Conservation (phyloP, 64 coral and sea anemone species). For the Stichodactyla mertensii region DNA sequence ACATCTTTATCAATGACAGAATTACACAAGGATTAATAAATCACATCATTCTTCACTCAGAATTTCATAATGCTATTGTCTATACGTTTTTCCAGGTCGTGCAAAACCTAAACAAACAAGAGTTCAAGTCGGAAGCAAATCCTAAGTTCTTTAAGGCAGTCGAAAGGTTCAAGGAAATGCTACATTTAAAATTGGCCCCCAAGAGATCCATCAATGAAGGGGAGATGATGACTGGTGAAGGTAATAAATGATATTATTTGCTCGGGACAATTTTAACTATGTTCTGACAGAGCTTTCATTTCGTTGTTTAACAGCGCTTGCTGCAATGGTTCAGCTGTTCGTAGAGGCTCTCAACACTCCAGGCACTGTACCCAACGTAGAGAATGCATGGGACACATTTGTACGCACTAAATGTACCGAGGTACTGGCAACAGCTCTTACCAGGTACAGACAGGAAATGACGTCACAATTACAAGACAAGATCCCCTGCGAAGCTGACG, state of each 20-base stretch:
- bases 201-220: slow-evolving; percentile 52
- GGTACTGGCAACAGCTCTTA: slow-evolving; percentile 11
- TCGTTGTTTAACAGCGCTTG: slow-evolving; percentile 31
- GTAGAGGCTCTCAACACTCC: slow-evolving; percentile 70
- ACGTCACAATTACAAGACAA: slow-evolving; percentile 17
- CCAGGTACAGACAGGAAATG: slow-evolving; percentile 36
- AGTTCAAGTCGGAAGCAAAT: slow-evolving; percentile 28
- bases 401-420: slow-evolving; percentile 55
- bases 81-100: slow-evolving; percentile 9
- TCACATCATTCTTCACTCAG: no score
- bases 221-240: slow-evolving; percentile 77
- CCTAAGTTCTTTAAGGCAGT: slow-evolving; percentile 55
- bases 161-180: slow-evolving; percentile 41
- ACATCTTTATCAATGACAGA: no score
- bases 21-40: no score
- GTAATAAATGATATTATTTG: slow-evolving; percentile 1
- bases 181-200: slow-evolving; percentile 37
- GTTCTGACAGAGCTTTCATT: no score
- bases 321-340: slow-evolving; percentile 49
- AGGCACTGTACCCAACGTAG: slow-evolving; percentile 63
- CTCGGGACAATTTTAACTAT: background rate
- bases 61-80: no score
- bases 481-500: slow-evolving; percentile 46
- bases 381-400: slow-evolving; percentile 69
- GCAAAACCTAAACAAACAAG: slow-evolving; percentile 44